Evolutionary conservation across 2,797 vertebrate genomes (phyloP).

Genomic region (Chiroxiphia lanceolata): DNA sequence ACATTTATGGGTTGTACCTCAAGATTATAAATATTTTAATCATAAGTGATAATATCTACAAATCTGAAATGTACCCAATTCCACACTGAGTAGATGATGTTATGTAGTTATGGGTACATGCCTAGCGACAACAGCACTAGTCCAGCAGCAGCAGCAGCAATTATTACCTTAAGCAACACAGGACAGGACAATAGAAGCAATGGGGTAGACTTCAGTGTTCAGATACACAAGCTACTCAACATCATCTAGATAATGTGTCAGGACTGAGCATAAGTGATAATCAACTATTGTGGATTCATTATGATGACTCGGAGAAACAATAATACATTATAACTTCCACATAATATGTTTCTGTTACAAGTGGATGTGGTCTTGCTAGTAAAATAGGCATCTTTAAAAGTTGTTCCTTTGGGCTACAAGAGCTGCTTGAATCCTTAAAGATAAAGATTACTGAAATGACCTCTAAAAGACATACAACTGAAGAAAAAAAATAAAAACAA

Average conservation of each 20-base stretch:
- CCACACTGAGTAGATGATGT: neutral
- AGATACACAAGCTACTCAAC: neutral
- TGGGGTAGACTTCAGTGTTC: neutral
- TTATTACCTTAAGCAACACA: neutral
- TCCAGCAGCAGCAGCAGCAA: neutral
- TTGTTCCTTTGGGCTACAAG: constrained; percentile 30
- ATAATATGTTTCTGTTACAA: constrained; percentile 17
- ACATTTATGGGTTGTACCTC: neutral
- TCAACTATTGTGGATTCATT: constrained; percentile 40
- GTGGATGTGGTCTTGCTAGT: neutral
- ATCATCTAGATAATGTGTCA: constrained; percentile 33
- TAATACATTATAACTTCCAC: constrained; percentile 44
- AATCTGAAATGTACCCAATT: neutral
- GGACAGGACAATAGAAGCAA: neutral
- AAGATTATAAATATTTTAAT: neutral
- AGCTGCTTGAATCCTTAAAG: constrained; percentile 6
- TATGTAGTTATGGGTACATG: neutral
- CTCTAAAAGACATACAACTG: neutral
- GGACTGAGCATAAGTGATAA: constrained; percentile 30
- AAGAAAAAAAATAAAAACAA: neutral
- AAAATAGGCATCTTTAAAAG: constrained; percentile 16
- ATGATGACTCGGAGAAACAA: constrained; percentile 47
- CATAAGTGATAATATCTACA: neutral
- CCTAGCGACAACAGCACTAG: neutral
- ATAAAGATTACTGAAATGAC: constrained; percentile 10